These are phyloP conservation scores for Hippocampus kuda DNA, from an alignment of 2,797 vertebrate genomes.

Conservation along the genomic window DNA sequence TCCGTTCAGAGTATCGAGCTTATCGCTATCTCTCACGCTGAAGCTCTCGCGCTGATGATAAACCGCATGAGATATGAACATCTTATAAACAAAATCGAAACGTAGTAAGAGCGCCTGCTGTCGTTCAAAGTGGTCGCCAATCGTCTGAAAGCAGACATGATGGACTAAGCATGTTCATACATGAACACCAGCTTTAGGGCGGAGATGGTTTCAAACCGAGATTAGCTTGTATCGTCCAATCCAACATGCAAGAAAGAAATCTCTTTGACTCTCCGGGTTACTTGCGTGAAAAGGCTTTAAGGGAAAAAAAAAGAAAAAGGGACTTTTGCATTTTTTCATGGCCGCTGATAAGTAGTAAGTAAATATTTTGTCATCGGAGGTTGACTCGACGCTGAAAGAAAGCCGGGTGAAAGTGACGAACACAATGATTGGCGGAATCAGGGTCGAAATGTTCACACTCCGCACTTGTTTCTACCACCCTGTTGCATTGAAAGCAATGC, in stretches of 20 bases:
- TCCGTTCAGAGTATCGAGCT: constrained; percentile 29
- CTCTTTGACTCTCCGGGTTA: background rate
- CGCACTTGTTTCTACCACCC: background rate
- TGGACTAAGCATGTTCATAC: background rate
- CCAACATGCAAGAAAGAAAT: background rate
- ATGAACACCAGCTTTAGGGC: background rate
- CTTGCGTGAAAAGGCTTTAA: background rate
- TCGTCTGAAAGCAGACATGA: constrained; percentile 9
- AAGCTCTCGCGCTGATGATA: constrained; percentile 40
- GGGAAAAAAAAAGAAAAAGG: background rate
- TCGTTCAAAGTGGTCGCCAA: constrained; percentile 6
- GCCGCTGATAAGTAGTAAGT: too few relatives aligned
- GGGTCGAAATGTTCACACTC: background rate
- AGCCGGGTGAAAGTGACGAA: background rate
- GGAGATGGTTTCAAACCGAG: background rate
- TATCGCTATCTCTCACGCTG: constrained; percentile 51
- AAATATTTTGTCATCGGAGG: background rate
- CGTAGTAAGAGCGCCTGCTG: constrained; percentile 1
- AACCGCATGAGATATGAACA: constrained; percentile 29
- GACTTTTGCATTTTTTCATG: background rate
- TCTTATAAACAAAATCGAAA: constrained; percentile 8
- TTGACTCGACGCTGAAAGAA: background rate
- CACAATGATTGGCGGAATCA: background rate
- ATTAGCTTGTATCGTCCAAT: background rate
- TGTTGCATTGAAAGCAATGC: background rate